Evolutionary conservation across 92 coral and sea anemone genomes (phyloP).

Genomic region (Parazoanthus atlanticus): DNA sequence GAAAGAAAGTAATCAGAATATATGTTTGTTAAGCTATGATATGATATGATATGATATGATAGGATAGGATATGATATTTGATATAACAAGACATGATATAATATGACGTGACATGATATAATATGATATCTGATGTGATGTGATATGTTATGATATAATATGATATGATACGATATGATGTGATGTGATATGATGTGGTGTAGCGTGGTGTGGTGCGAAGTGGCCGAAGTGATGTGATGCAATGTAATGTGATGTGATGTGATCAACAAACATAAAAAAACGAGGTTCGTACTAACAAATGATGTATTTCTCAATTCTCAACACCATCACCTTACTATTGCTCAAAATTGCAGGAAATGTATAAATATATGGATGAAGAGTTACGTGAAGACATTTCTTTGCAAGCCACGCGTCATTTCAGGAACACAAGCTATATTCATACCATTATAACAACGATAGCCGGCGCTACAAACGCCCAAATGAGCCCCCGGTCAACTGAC

Average conservation of each 20-base stretch:
- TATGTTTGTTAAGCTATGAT: background rate
- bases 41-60: background rate
- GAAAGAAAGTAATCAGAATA: background rate
- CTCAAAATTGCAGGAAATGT: background rate
- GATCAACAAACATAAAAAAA: background rate
- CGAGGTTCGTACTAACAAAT: background rate
- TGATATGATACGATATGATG: background rate
- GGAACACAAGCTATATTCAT: background rate
- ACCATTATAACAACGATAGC: slow-evolving; percentile 18
- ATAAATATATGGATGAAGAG: background rate
- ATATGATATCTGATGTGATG: background rate
- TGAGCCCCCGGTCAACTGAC: slow-evolving; percentile 25
- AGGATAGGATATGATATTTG: background rate
- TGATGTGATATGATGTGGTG: too few species aligned
- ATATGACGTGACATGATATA: background rate
- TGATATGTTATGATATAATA: background rate
- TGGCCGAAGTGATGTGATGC: background rate
- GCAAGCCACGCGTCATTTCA: background rate
- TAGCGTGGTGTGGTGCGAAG: too few species aligned
- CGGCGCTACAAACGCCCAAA: slow-evolving; percentile 22
- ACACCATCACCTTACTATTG: too few species aligned
- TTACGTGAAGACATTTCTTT: background rate
- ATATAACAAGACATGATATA: background rate
- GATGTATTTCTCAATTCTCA: background rate
- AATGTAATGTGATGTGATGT: background rate